Conservation (phyloP, 2,113 vertebrate species). For the Xenopus borealis region DNA sequence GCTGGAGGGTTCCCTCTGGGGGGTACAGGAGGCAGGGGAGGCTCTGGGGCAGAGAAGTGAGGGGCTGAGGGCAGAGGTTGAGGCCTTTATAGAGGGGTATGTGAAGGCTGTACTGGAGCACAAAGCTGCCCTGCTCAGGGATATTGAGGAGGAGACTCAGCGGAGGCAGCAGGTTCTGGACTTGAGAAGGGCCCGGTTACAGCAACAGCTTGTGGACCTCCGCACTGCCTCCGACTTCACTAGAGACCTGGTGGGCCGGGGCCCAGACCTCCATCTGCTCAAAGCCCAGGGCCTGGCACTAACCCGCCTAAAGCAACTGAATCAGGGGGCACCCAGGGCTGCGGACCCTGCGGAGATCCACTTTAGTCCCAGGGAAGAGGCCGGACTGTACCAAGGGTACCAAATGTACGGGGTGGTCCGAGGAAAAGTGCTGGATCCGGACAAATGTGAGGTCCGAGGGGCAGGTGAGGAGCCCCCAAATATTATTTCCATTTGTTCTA, state of each 20-base stretch:
- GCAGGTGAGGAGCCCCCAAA: constrained; percentile 70
- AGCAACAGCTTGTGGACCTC: constrained; percentile 80
- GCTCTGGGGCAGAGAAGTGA: constrained; percentile 58
- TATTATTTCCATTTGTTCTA: too few relatives aligned
- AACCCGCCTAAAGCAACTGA: constrained; percentile 70
- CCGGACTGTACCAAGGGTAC: constrained; percentile 73
- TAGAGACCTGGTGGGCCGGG: constrained; percentile 68
- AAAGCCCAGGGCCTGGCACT: constrained; percentile 74
- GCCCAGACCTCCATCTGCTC: constrained; percentile 82
- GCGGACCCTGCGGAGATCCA: constrained; percentile 62
- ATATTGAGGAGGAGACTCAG: constrained; percentile 72
- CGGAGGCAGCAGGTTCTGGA: constrained; percentile 77
- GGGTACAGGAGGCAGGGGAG: constrained; percentile 59
- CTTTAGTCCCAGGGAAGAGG: constrained; percentile 72
- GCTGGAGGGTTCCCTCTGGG: constrained; percentile 67
- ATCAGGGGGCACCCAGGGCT: constrained; percentile 56
- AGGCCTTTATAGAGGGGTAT: constrained; percentile 70
- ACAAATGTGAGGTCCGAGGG: constrained; percentile 75
- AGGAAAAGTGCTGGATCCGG: constrained; percentile 70
- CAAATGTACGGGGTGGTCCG: constrained; percentile 77
- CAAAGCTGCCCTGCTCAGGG: constrained; percentile 70
- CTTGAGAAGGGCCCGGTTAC: constrained; percentile 80
- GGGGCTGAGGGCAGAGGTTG: constrained; percentile 65
- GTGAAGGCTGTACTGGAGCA: constrained; percentile 76
- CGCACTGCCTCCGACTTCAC: constrained; percentile 75